Evolutionary conservation across 2,888 invertebrate genomes (phyloP).

Genomic region (Drosophila conformis): DNA sequence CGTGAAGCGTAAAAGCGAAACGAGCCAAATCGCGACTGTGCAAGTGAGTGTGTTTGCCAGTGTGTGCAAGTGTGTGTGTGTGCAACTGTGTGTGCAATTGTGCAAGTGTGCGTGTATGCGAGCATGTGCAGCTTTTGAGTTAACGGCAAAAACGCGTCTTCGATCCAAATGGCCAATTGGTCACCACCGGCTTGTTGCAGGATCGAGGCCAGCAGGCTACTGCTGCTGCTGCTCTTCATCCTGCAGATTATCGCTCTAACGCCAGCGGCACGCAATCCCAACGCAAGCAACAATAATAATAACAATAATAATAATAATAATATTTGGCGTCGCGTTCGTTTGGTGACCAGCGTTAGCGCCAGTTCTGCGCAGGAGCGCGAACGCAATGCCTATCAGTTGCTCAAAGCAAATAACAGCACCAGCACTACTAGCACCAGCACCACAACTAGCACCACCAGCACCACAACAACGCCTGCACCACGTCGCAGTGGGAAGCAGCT

Average conservation of each 20-base stretch:
- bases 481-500: conserved; percentile 71
- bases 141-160: conserved; percentile 50
- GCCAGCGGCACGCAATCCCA: conserved; percentile 65
- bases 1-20: conserved; percentile 31
- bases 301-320: conserved; percentile 58
- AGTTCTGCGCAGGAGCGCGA: conserved; percentile 62
- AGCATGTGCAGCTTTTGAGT: conserved; percentile 69
- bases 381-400: conserved; percentile 70
- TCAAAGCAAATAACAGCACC: conserved; percentile 54
- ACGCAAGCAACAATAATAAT: conserved; percentile 44
- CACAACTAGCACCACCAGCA: conserved; percentile 24
- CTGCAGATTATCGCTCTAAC: conserved; percentile 68
- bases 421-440: conserved; percentile 34
- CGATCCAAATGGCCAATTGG: conserved; percentile 66
- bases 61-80: conserved; percentile 7
- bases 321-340: conserved; percentile 71
- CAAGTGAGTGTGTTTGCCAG: conserved; percentile 19
- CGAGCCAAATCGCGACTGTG: conserved; percentile 41
- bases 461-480: conserved; percentile 31
- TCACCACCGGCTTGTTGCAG: conserved; percentile 39
- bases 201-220: conserved; percentile 61
- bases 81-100: conserved; percentile 1
- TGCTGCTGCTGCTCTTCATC: conserved; percentile 62
- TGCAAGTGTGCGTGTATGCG: conserved; percentile 37
- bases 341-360: conserved; percentile 66